Conservation (phyloP, 2,113 vertebrate genomes). For the Hyla sarda region DNA sequence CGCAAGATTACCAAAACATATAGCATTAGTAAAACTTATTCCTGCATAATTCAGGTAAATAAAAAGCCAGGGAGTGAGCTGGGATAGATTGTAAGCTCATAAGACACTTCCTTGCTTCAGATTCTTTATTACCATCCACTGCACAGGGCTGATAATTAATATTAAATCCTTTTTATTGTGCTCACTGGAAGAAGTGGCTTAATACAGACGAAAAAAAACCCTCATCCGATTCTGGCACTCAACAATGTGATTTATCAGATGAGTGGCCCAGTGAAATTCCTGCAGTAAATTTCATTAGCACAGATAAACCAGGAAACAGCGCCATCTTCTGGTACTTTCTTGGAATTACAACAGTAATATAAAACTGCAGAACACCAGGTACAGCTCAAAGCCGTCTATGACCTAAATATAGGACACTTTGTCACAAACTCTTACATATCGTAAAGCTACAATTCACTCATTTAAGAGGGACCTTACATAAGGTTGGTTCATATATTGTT, state of each 20-base stretch:
- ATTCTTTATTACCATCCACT: neutral
- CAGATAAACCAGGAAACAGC: constrained; percentile 23
- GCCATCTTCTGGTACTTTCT: constrained; percentile 35
- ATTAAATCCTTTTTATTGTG: constrained; percentile 32
- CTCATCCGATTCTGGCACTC: constrained; percentile 17
- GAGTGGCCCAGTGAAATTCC: constrained; percentile 24
- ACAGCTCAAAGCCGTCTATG: neutral
- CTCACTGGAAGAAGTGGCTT: neutral
- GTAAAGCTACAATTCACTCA: too few relatives aligned
- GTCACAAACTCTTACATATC: too few relatives aligned
- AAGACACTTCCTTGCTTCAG: neutral
- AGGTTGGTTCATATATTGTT: neutral
- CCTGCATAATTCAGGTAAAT: neutral
- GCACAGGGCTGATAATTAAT: constrained; percentile 23
- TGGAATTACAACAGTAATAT: neutral
- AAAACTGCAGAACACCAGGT: neutral
- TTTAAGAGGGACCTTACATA: too few relatives aligned
- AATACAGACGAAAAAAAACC: neutral
- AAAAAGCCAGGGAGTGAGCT: neutral
- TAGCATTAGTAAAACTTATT: neutral
- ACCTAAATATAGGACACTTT: neutral
- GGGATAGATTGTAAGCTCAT: constrained; percentile 32
- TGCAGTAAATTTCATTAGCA: constrained; percentile 49
- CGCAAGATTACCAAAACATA: constrained; percentile 16
- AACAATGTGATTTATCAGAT: constrained; percentile 36